Evolutionary conservation across 2,113 vertebrate species (phyloP), one percentile per base, ranked within the genome.

Genomic region (Corynorhinus townsendii): DNA sequence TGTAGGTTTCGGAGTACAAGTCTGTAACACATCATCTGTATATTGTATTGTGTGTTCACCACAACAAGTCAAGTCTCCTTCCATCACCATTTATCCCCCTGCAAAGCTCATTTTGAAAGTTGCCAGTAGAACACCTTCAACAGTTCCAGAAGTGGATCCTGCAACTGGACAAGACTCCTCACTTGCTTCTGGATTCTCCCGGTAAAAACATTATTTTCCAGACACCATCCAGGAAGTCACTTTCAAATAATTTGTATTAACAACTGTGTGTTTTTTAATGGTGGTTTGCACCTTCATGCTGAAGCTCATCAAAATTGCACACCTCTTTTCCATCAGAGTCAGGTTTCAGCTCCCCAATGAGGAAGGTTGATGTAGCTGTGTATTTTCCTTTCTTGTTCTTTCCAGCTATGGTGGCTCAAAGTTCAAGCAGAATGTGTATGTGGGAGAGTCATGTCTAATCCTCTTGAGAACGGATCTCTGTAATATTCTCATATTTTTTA

Each of bases 121-220:
- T 91, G 52, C 59, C 38, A 40, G 0, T 81, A 52, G 59, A 75
- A 35, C 15, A 66, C 43, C 20, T 59, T 52, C 15, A 35, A 30
- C 47, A 30, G 12, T 76, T 69, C 33, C 10, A 62, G 64, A 94
- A 76, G 86, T 45, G 86, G 77, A 79, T 83, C 30, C 5, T 85
- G 3, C 90, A 72, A 43, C 26, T 91, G 52, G 33, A 71, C 16
- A 52, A 64, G 43, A 56, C 19, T 40, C 24, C n/a, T 92, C 43
- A 49, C 79, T 94, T 68, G 62, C 22, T 90, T 76, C 73, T 72
- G 64, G 28, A 89, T 69, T 93, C 45, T 85, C 69, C 62, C 5
- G 5, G 2, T 71, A 82, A 88, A 96, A 90, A 73, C 35, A n/a
- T 75, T 71, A 45, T 96, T 81, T 94, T 71, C 76, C 64, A 89